phyloP scores from a whole-genome alignment of 1,140 invertebrate species.

The Penaeus indicus region DNA sequence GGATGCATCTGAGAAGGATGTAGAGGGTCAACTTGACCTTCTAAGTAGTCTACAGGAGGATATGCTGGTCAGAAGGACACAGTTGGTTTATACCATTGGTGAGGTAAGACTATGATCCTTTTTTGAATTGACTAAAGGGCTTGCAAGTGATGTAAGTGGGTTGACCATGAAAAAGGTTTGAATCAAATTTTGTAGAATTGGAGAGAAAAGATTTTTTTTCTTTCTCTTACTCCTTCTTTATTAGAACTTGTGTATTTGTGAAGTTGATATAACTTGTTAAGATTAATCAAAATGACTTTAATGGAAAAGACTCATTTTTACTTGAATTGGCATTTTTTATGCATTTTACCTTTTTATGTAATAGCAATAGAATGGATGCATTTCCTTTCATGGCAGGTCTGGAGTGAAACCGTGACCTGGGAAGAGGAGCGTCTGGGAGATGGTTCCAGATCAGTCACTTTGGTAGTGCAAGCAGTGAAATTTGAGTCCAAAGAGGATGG shows the following conservation, averaged over 20 bases:
- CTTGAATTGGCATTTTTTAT: background rate
- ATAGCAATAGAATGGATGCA: background rate
- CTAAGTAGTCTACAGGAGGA: constrained; percentile 29
- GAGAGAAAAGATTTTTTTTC: too few relatives aligned
- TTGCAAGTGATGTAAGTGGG: too few relatives aligned
- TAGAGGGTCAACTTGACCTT: constrained; percentile 45
- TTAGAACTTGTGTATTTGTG: too few relatives aligned
- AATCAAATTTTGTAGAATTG: too few relatives aligned
- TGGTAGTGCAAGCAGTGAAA: background rate
- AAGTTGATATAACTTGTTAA: too few relatives aligned
- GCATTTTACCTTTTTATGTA: background rate
- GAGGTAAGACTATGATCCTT: constrained; percentile 32
- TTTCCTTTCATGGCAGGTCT: constrained; percentile 16
- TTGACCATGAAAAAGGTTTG: too few relatives aligned
- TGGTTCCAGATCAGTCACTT: constrained; percentile 15
- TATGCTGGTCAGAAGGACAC: constrained; percentile 42
- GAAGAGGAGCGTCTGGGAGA: constrained; percentile 48
- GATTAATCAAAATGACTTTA: too few relatives aligned
- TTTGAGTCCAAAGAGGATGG: background rate
- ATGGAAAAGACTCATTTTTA: too few relatives aligned
- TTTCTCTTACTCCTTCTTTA: too few relatives aligned
- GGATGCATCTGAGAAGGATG: constrained; percentile 47
- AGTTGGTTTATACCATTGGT: constrained; percentile 47
- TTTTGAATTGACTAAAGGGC: background rate
- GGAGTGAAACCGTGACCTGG: constrained; percentile 48